Evolutionary conservation across 2,113 vertebrate species (phyloP), one percentile per base, ranked within the genome.

Genomic region (Alectura lathami): DNA sequence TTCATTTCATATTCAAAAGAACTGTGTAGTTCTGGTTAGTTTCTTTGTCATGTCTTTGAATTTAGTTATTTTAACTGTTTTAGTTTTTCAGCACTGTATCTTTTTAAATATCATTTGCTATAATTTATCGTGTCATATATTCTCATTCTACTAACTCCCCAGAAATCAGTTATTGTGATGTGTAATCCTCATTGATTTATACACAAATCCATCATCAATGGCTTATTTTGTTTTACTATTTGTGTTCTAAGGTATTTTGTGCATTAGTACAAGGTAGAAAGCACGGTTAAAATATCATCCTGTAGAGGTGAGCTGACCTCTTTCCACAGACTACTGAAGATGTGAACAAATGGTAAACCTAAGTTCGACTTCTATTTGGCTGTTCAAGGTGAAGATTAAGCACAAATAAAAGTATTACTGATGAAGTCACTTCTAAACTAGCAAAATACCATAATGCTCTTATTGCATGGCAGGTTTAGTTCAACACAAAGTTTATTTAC

Each of bases 401-500:
- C 32, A 50, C 13, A 64, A 68, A 57, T 18, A 60, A 85, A n/a
- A 72, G 2, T 8, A 38, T 67, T 77, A 85, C 47, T 74, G 83
- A 83, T 77, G 50, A 80, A 48, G 18, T 48, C 4, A 27, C 14
- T 67, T 50, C 22, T 51, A 88, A 90, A 45, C 42, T 4, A 59
- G 43, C 48, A 77, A 89, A 62, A 53, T 10, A 53, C 6, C 30
- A 74, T 83, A 13, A 53, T 48, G 63, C n/a, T 38, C 54, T 82
- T 36, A 57, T 59, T 64, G 48, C 22, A 23, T 32, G 47, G 30
- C 27, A 68, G 43, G 18, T 51, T 92, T 92, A 38, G 66, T 48
- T 78, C 43, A 86, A 83, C 43, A 59, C 38, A 57, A 11, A 8
- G 13, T 92, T 83, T 94, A 74, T 86, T 83, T 89, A 47, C 29